Base-by-base conservation (phyloP, 2,113 vertebrate genomes). In the Syngnathus floridae region DNA sequence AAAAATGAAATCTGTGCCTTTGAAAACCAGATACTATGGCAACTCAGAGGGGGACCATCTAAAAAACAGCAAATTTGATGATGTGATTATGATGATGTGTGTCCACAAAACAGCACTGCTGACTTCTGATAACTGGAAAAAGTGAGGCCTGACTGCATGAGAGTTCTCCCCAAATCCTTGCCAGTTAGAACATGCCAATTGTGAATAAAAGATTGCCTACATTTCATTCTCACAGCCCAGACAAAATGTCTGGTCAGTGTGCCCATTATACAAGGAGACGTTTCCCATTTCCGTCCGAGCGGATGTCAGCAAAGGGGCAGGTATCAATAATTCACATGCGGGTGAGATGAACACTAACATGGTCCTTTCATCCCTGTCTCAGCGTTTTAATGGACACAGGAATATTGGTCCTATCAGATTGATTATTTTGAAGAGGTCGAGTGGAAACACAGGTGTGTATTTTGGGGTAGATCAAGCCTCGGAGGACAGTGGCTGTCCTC, bases 291-390 rank as follows among this genome's bases (percentile, higher is more conserved):
- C 62, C 66, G 22, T 77, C 78, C 73, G 9, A 1, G 56, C 74
- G 70, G 76, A 55, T 72, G 68, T 54, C 71, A 56, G 67, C 49
- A 6, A 43, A 69, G 71, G 76, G 83, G 77, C 66, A 75, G 69
- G 72, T 88, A 90, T 90, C 84, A 90, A 90, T 88, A 86, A 89
- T 90, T 90, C 72, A 90, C 80, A 78, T 81, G 80, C 74, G 78
- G 82, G 80, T 75, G 76, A 86, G 81, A 83, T 81, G 76, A 88
- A 77, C 80, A 78, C 66, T 75, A 71, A 62, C 64, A 54, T 76
- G 26, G 26, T 83, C 65, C 79, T 82, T 85, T 87, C 78, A 85
- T 85, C 71, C 76, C 69, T 19, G 70, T 75, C 69, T 77, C 72
- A 70, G 73, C 61, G n/a, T 65, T 35, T 75, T 83, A 84, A 88